Base-by-base conservation (phyloP, 2,113 vertebrate species). In the Podarcis cretensis region DNA sequence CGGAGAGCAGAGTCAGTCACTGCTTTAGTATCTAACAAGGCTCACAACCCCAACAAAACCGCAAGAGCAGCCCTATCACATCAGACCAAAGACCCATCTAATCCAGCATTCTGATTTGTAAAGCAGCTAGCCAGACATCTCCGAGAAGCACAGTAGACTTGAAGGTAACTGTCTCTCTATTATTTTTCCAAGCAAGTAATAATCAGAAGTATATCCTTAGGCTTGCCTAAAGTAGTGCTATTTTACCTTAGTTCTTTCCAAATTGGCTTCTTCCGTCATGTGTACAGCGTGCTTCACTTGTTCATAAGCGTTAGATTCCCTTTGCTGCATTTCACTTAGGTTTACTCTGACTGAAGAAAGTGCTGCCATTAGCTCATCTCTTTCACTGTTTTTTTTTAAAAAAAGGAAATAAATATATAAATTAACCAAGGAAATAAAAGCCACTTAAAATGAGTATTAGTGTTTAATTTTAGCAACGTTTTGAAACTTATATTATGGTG, bases 251-350 rank as follows among this genome's bases (percentile, higher is more conserved):
- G 97, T 97, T 97, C 98, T 99, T 89, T 98, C 97, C 43, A 99
- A 97, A 89, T 97, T 97, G 81, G 98, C 98, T 90, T 99, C 98
- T 93, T 99, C 99, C 0, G 97, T 96, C 97, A 98, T 97, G 91
- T 97, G 98, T 90, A 98, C 96, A 5, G 98, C 98, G 54, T 97
- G 96, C 91, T 98, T 98, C 92, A 99, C 98, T 96, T 98, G 98
- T 69, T 98, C 97, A 91, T 97, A 98, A 21, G 98, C 97, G 12
- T 95, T 95, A 91, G 97, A 97, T 95, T 99, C 98, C 91, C 97
- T 97, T 89, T 98, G 96, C 84, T 98, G 98, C 12, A 96, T 94
- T 71, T 98, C 98, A 82, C 95, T 95, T 89, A 98, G 94, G 89
- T 95, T 97, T 2, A 76, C 93, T 85, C 98, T 96, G 86, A 97